Evolutionary conservation across 2,113 vertebrate species (phyloP), one percentile per base, ranked within the genome.

Genomic region (Lanius ludovicianus): DNA sequence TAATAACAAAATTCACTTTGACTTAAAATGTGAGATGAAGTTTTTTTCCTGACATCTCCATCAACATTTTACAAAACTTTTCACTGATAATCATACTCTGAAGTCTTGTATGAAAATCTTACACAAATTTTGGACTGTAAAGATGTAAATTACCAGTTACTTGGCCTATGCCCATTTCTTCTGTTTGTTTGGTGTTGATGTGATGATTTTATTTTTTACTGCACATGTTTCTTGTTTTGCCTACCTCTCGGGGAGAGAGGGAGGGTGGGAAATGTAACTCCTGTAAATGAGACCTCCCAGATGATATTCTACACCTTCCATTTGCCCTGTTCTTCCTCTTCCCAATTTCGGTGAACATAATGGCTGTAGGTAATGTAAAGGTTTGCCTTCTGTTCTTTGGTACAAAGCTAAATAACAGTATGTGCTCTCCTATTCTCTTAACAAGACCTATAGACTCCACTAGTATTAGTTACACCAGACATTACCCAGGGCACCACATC

Each of bases 201-300:
- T 42, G 46, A 55, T 39, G 10, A 23, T 6, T 41, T 50, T 46
- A 8, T 30, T 55, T 81, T 84, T 84, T 60, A 49, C 4, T 53
- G 22, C 9, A 20, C 5, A 10, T 31, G 8, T 2, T 63, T 59
- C 74, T 70, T 52, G 10, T 74, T 86, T 89, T 84, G 6, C 3
- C 28, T 12, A 37, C 10, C 14, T 52, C 10, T 20, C 2, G 16
- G 6, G 12, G 20, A 2, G 1, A 10, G 7, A 63, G 37, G 37
- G 37, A 37, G 37, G 37, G 37, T 37, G 37, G 37, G 37, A 52
- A 24, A 30, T 3, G 2, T 9, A 56, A 33, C 33, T 74, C 7
- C 24, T 56, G 22, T 65, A 64, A 85, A 68, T 47, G 9, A 23
- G n/a, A 24, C 6, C 30, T 39, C 30, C 46, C 55, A 37, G 11